These are phyloP conservation scores for Allacma fusca DNA, from an alignment of 2,888 invertebrate genomes.

Conservation along the genomic window DNA sequence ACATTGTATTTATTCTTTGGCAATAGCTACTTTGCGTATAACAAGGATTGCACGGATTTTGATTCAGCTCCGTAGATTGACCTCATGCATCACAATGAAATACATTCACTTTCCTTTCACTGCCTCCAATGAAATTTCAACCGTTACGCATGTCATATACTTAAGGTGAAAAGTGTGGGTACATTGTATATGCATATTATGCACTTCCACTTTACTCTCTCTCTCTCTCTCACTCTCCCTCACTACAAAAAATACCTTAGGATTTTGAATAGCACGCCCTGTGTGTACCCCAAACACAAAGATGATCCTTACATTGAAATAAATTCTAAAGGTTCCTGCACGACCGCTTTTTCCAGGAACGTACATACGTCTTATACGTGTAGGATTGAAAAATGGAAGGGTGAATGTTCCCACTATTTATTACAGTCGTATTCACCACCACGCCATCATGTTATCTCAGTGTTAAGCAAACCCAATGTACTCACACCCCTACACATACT, in stretches of 20 bases:
- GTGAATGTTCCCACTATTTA: conserved; percentile 22
- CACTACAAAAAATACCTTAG: neutral
- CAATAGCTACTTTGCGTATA: neutral
- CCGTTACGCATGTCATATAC: neutral
- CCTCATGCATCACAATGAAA: conserved; percentile 28
- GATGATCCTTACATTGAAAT: conserved; percentile 10
- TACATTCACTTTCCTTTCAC: conserved; percentile 20
- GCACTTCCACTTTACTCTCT: no score
- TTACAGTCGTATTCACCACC: conserved; percentile 13
- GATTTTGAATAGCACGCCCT: conserved; percentile 1
- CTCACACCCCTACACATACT: neutral
- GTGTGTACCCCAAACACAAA: neutral
- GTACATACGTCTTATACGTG: neutral
- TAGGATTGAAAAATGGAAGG: conserved; percentile 11
- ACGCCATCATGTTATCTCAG: conserved; percentile 22
- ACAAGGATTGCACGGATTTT: neutral
- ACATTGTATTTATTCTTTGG: neutral
- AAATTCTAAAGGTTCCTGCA: conserved; percentile 4
- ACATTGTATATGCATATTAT: neutral
- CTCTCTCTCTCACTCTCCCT: neutral
- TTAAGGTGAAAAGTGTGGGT: no score
- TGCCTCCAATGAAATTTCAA: conserved; percentile 6
- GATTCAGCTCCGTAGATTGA: conserved; percentile 1
- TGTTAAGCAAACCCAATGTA: neutral
- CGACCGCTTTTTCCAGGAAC: neutral